Conservation (phyloP, 2,888 invertebrate genomes). For the Nomada lathburiana region DNA sequence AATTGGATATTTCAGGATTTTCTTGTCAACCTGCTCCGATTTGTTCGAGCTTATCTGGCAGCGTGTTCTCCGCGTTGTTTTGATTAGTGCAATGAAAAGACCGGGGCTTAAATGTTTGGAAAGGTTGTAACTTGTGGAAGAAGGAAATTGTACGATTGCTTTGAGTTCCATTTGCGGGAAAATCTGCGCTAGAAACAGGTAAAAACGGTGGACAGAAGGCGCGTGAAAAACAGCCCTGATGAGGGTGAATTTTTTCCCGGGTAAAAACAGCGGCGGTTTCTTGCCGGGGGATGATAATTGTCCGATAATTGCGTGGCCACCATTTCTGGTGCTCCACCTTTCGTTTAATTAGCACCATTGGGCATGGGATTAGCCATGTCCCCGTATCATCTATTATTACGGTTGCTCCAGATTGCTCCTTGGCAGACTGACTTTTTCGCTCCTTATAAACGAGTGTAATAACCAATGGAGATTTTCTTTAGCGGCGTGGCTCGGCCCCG, state of each 20-base stretch:
- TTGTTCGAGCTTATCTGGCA: too few species aligned
- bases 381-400: conserved; percentile 18
- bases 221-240: neutral
- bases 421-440: neutral
- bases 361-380: conserved; percentile 24
- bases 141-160: too few species aligned
- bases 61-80: too few species aligned
- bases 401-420: neutral
- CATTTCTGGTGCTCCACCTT: conserved; percentile 10
- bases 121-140: too few species aligned
- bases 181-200: too few species aligned
- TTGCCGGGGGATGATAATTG: conserved; percentile 10
- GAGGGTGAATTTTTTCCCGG: neutral
- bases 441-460: neutral
- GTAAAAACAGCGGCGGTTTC: neutral
- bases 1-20: neutral
- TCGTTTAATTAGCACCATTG: conserved; percentile 35
- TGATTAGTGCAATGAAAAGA: too few species aligned
- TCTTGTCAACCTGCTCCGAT: too few species aligned
- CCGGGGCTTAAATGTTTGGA: too few species aligned
- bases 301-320: conserved; percentile 15
- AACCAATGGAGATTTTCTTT: neutral
- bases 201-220: neutral
- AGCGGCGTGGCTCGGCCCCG: neutral
- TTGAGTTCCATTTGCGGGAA: too few species aligned